These are phyloP conservation scores for Diarsia mendica DNA, from an alignment of 2,888 invertebrate species.

Conservation along the genomic window DNA sequence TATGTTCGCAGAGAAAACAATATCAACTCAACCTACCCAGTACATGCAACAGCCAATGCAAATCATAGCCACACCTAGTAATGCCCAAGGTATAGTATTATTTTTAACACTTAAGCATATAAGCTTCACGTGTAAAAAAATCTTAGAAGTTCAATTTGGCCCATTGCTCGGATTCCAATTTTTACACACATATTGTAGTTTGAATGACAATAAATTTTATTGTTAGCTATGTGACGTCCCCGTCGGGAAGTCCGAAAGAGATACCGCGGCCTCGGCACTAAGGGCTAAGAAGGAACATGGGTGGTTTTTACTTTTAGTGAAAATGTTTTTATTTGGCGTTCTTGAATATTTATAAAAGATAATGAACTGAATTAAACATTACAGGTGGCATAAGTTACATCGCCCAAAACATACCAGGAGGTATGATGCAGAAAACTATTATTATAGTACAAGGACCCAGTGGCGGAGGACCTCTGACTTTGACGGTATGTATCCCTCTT, in stretches of 20 bases:
- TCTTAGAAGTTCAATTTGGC: no score
- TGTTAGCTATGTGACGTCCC: no score
- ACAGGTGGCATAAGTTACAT: conserved; percentile 85
- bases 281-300: no score
- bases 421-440: conserved; percentile 89
- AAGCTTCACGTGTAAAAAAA: no score
- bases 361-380: conserved; percentile 3
- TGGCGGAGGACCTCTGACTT: conserved; percentile 86
- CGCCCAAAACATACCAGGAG: conserved; percentile 84
- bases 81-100: conserved; percentile 79
- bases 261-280: no score
- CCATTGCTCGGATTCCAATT: no score
- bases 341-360: neutral
- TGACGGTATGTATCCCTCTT: conserved; percentile 84
- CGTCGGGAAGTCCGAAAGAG: no score
- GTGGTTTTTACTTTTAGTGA: no score
- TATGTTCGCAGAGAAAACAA: conserved; percentile 78
- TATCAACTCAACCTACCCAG: conserved; percentile 80
- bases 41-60: conserved; percentile 88
- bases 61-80: conserved; percentile 83
- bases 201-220: no score
- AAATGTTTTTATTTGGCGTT: neutral
- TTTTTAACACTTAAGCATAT: neutral
- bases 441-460: conserved; percentile 88
- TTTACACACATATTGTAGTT: no score